Percentiles rank a stretch among this genome's conserved stretches.
Evolutionary conservation across 2,113 vertebrate genomes (phyloP).

Genomic region (Addax nasomaculatus): DNA sequence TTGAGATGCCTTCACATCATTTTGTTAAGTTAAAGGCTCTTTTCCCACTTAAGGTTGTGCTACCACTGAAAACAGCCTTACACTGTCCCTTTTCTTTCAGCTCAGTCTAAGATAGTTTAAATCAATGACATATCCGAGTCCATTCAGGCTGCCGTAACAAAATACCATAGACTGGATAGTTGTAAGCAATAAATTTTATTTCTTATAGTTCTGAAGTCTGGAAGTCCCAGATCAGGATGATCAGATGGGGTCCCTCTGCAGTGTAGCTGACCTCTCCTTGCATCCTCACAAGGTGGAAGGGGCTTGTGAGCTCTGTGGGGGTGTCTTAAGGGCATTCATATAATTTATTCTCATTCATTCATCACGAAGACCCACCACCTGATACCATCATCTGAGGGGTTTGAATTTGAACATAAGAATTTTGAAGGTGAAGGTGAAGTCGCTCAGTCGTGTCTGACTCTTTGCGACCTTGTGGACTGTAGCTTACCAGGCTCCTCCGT

Average conservation of each 20-base stretch:
- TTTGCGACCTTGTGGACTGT: too few species aligned
- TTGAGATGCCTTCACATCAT: background rate
- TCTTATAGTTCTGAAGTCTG: background rate
- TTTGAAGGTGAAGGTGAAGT: background rate
- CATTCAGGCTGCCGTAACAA: background rate
- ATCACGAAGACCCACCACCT: background rate
- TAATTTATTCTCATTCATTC: background rate
- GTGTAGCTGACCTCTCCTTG: background rate
- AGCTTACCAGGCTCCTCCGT: too few species aligned
- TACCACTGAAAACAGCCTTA: background rate
- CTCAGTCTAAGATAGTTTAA: background rate
- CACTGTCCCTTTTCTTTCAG: background rate
- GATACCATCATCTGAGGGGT: background rate
- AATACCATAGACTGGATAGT: background rate
- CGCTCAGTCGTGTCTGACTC: too few species aligned
- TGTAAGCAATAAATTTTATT: background rate
- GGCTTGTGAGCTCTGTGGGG: background rate
- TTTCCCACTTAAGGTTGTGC: background rate
- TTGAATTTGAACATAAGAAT: background rate
- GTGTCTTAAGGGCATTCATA: background rate
- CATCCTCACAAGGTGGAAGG: background rate
- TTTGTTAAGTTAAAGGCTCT: background rate
- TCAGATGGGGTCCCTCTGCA: background rate
- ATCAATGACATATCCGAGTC: background rate
- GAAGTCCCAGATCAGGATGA: background rate